These are phyloP conservation scores for Notamacropus eugenii DNA, from an alignment of 2,797 vertebrate genomes.

Conservation along the genomic window DNA sequence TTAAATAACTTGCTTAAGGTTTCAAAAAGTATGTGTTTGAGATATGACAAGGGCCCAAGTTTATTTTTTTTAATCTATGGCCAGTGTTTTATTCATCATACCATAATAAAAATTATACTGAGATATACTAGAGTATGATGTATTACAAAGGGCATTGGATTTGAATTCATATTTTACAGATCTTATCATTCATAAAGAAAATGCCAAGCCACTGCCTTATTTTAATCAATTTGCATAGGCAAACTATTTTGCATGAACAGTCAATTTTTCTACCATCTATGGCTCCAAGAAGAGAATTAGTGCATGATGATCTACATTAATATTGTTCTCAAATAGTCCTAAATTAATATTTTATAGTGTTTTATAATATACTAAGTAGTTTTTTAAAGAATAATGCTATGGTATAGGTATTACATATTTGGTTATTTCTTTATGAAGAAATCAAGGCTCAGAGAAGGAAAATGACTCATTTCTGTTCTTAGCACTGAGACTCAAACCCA, in stretches of 20 bases:
- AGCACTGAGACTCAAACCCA: not conserved
- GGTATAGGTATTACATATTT: not conserved
- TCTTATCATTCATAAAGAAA: slow-evolving; percentile 63
- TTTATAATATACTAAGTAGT: not conserved
- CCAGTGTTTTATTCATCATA: not conserved
- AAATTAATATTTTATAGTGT: not conserved
- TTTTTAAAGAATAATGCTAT: not conserved
- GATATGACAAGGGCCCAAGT: not conserved
- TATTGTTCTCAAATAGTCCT: not conserved
- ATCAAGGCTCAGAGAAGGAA: not conserved
- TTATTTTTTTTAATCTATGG: not conserved
- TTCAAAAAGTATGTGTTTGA: not conserved
- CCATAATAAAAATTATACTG: not conserved
- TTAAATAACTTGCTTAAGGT: not conserved
- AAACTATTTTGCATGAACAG: slow-evolving; percentile 75
- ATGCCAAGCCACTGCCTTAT: slow-evolving; percentile 69
- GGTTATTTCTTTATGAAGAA: not conserved
- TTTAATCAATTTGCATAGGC: slow-evolving; percentile 72
- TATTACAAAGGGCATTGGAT: not conserved
- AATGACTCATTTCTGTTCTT: not conserved
- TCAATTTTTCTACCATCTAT: slow-evolving; percentile 1
- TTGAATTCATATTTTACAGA: slow-evolving; percentile 62
- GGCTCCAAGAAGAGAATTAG: no score
- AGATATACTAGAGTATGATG: not conserved
- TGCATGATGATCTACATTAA: not conserved